Percentiles rank a stretch among this genome's conserved stretches.
phyloP scores from a whole-genome alignment of 2,797 vertebrate species.

The Clarias fuscus region DNA sequence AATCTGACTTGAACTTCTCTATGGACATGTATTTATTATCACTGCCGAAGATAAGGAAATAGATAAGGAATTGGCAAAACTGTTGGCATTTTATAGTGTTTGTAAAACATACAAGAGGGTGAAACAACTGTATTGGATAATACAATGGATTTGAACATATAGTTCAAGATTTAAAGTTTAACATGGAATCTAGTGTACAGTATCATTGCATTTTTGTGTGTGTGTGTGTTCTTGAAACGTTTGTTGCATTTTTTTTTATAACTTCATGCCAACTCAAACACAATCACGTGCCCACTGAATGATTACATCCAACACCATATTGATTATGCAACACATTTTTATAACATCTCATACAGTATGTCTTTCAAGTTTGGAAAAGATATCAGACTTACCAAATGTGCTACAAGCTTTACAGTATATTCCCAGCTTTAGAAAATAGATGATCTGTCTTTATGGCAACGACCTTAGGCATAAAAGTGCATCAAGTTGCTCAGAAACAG shows the following conservation, averaged over 20 bases:
- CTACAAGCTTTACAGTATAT: background rate
- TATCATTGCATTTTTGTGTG: background rate
- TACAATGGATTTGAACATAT: background rate
- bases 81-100: background rate
- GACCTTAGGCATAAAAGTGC: background rate
- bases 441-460: background rate
- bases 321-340: background rate
- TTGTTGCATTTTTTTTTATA: background rate
- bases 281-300: background rate
- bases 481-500: background rate
- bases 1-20: background rate
- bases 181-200: no score
- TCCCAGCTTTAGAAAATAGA: slow-evolving; percentile 1
- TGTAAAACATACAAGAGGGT: background rate
- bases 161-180: background rate
- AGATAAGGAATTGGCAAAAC: background rate
- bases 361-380: background rate
- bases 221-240: background rate
- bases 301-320: background rate
- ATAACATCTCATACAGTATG: background rate
- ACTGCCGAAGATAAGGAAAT: background rate
- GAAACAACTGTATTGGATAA: background rate
- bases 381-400: slow-evolving; percentile 5
- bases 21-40: background rate
- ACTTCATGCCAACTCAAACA: background rate